Base-by-base conservation (phyloP, 1,140 invertebrate genomes). In the Neomicropteryx cornuta region DNA sequence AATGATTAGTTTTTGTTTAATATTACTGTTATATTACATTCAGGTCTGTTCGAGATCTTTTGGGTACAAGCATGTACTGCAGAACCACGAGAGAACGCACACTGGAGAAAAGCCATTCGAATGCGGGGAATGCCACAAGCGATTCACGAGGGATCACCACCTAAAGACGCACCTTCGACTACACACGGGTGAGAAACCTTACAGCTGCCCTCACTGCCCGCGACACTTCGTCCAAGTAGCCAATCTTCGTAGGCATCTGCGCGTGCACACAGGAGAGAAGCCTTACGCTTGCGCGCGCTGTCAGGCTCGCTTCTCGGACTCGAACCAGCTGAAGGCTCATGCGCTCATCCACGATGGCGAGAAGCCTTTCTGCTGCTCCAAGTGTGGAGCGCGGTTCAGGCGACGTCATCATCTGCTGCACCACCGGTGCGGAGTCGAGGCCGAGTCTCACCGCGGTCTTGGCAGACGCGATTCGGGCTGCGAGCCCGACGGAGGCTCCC, bases 51-150 rank as follows among this genome's bases (percentile, higher is more conserved):
- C 79, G 27, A 76, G 85, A 36, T 84, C 81, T 2, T 95, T 94
- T 51, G 89, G 88, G 5, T 94, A 95, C 67, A 95, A 95, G 54
- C 90, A 95, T 60, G 90, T 95, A 2, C 66, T 94, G 14, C 89
- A 94, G 56, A 98, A 97, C 55, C 93, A 97, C 59, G 89, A 95
- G 46, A 77, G 93, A 34, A 97, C 92, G 0, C 94, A 97, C 58
- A 97, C 93, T 0, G 93, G 94, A 0, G 90, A 94, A 54, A 94
- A 96, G 52, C 94, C 94, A 0, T 97, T 97, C 66, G 86, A 94
- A 53, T 98, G 94, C 56, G 81, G 79, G 4, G 82, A 90, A 59
- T 98, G 94, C 59, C 82, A 92, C 47, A 92, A 96, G 58, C 76
- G 87, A 44, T 97, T 97, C 57, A 97, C 93, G 2, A 77, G 94